Conservation (phyloP, 2,113 vertebrate genomes). For the Melanocharis versteri region DNA sequence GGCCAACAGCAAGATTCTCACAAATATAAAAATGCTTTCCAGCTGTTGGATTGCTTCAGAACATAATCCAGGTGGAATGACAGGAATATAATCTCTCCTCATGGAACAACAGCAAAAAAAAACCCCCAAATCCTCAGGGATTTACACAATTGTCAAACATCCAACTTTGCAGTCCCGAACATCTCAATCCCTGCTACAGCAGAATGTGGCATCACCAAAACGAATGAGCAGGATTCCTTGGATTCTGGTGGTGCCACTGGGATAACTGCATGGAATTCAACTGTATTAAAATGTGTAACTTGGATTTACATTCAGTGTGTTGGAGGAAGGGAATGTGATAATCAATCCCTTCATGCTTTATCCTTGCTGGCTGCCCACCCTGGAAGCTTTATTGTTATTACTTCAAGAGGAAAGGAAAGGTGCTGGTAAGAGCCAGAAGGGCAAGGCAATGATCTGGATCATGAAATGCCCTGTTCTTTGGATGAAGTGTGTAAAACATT, state of each 20-base stretch:
- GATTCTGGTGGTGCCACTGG: slow-evolving; percentile 5
- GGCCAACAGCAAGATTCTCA: slow-evolving; percentile 60
- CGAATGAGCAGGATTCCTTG: not conserved
- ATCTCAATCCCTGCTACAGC: slow-evolving; percentile 42
- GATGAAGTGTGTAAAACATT: slow-evolving; percentile 68
- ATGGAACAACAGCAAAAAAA: slow-evolving; percentile 11
- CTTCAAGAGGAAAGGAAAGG: slow-evolving; percentile 59
- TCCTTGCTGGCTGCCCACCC: slow-evolving; percentile 23
- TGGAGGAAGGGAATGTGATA: not conserved
- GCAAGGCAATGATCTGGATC: slow-evolving; percentile 60
- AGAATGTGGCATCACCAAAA: not conserved
- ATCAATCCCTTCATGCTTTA: not conserved
- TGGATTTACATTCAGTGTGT: slow-evolving; percentile 37
- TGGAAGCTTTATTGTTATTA: slow-evolving; percentile 42
- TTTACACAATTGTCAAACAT: slow-evolving; percentile 60
- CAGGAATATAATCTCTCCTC: slow-evolving; percentile 47
- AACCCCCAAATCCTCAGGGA: slow-evolving; percentile 15
- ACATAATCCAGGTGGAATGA: slow-evolving; percentile 57
- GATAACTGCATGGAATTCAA: not conserved
- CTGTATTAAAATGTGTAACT: not conserved
- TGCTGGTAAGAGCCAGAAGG: slow-evolving; percentile 74
- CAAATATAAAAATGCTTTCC: slow-evolving; percentile 68
- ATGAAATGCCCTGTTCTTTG: slow-evolving; percentile 70
- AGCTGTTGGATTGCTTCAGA: slow-evolving; percentile 60
- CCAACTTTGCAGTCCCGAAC: slow-evolving; percentile 37